Evolutionary conservation across 2,113 vertebrate genomes (phyloP).

Genomic region (Circaetus cinerascens): DNA sequence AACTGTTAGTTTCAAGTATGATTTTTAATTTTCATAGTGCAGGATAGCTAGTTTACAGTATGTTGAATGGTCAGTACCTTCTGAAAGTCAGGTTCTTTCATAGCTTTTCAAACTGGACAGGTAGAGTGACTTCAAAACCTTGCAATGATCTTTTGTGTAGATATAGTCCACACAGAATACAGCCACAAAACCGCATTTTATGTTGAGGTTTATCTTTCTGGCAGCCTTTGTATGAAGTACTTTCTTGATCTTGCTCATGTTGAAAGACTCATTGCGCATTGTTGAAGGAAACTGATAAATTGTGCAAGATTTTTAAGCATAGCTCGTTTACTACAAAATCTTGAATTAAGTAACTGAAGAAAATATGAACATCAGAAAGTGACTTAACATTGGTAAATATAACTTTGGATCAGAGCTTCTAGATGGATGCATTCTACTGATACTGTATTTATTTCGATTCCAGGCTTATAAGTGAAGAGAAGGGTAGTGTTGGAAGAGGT

Average conservation of each 20-base stretch:
- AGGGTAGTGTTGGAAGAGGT: constrained; percentile 59
- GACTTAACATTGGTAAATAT: neutral
- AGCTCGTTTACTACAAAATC: neutral
- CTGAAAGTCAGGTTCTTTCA: neutral
- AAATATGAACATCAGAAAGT: neutral
- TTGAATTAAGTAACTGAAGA: neutral
- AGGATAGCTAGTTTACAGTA: neutral
- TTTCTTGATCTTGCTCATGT: neutral
- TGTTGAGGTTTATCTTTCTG: neutral
- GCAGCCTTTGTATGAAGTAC: neutral
- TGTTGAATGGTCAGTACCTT: neutral
- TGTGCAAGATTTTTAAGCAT: neutral
- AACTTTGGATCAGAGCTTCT: neutral
- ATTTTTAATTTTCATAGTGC: neutral
- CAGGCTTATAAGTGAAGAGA: constrained; percentile 67
- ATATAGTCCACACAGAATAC: neutral
- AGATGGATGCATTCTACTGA: neutral
- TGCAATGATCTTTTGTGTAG: neutral
- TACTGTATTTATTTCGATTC: constrained; percentile 4
- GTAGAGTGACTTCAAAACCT: neutral
- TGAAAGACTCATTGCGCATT: neutral
- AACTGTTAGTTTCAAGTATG: neutral
- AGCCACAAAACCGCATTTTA: neutral
- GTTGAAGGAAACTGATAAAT: neutral
- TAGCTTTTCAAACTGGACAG: neutral